phyloP scores from a whole-genome alignment of 1,140 invertebrate genomes.

The Temnothorax curvispinosus region DNA sequence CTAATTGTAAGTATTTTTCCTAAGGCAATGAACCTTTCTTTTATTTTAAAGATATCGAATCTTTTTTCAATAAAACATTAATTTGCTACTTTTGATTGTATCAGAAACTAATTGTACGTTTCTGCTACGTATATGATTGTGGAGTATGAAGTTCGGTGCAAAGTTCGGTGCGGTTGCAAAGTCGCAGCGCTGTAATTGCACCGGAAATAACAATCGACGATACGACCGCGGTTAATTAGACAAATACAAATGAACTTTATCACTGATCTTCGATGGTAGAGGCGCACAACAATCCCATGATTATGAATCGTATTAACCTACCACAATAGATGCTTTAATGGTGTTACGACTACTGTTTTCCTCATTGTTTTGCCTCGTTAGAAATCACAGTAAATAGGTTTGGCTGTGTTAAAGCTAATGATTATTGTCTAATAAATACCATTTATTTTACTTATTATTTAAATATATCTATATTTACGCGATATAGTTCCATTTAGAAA shows the following conservation, averaged over 20 bases:
- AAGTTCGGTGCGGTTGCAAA: constrained; percentile 25
- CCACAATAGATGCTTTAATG: constrained; percentile 66
- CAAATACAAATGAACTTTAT: constrained; percentile 71
- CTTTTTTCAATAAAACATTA: constrained; percentile 13
- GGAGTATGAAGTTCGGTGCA: not conserved
- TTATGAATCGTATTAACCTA: constrained; percentile 68
- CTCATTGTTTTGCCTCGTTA: constrained; percentile 49
- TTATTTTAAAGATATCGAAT: not conserved
- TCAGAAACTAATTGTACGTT: constrained; percentile 29
- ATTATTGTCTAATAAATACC: not conserved
- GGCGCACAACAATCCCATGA: constrained; percentile 62
- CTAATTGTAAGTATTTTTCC: not conserved
- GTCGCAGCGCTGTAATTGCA: constrained; percentile 53
- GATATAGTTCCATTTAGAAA: not conserved
- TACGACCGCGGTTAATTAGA: constrained; percentile 68
- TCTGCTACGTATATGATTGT: constrained; percentile 1
- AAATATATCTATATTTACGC: not conserved
- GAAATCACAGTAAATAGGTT: constrained; percentile 16
- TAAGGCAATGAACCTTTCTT: not conserved
- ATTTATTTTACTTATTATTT: not conserved
- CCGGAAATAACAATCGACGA: constrained; percentile 50
- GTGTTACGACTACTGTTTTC: constrained; percentile 61
- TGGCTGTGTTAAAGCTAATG: not conserved
- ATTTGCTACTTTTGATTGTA: not conserved
- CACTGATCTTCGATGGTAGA: constrained; percentile 25